Evolutionary conservation across 2,797 vertebrate genomes (phyloP).

Genomic region (Acanthopagrus latus): DNA sequence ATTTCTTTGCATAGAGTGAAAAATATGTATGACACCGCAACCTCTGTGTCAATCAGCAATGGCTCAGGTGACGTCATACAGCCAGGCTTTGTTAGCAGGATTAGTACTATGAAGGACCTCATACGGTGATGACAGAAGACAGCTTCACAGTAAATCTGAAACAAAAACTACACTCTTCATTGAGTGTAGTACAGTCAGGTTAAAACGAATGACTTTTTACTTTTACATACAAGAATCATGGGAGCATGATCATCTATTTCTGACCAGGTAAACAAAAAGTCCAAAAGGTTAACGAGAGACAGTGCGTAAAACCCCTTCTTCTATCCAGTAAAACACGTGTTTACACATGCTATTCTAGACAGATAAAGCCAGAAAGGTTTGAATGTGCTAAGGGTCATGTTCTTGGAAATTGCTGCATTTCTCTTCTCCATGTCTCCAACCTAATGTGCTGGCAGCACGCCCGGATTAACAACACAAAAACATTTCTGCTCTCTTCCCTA

Average conservation of each 20-base stretch:
- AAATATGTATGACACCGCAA: constrained; percentile 10
- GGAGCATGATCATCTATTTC: neutral
- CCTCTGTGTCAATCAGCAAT: constrained; percentile 31
- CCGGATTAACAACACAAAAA: constrained; percentile 73
- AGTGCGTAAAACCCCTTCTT: constrained; percentile 10
- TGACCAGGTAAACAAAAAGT: constrained; percentile 21
- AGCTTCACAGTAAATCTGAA: constrained; percentile 44
- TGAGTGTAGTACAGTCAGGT: neutral
- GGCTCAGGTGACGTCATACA: constrained; percentile 34
- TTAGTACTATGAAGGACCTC: constrained; percentile 22
- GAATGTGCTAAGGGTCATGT: constrained; percentile 58
- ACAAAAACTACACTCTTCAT: constrained; percentile 12
- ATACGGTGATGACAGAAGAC: constrained; percentile 24
- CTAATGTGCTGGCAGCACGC: constrained; percentile 73
- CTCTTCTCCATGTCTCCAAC: constrained; percentile 71
- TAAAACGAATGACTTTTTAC: neutral
- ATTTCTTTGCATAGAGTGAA: constrained; percentile 32
- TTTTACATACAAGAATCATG: constrained; percentile 4
- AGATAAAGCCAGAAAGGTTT: constrained; percentile 48
- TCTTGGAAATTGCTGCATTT: constrained; percentile 68
- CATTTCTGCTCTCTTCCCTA: constrained; percentile 56
- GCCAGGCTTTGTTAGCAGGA: constrained; percentile 38
- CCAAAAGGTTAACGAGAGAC: neutral
- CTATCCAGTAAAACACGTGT: constrained; percentile 29
- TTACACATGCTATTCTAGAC: constrained; percentile 61